phyloP scores from a whole-genome alignment of 1,140 invertebrate species.

The Meteorus sp. region DNA sequence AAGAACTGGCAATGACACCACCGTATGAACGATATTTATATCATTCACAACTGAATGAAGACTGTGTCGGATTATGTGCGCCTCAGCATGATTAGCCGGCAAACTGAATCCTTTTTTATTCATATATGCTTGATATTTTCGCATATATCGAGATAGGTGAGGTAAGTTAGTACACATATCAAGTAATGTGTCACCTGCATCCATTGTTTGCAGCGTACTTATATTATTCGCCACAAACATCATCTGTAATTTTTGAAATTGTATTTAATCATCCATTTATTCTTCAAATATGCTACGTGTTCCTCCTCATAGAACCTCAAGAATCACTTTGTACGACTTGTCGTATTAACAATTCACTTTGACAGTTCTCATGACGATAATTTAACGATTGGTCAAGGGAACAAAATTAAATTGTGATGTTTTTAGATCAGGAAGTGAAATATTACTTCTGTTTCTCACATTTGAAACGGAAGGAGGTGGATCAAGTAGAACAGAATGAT shows the following conservation, averaged over 20 bases:
- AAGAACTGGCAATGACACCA: slow-evolving; percentile 80
- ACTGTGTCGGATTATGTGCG: slow-evolving; percentile 72
- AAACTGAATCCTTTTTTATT: slow-evolving; percentile 68
- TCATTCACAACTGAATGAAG: slow-evolving; percentile 79
- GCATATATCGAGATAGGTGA: slow-evolving; percentile 74
- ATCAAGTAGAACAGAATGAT: too few species aligned
- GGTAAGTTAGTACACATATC: slow-evolving; percentile 77
- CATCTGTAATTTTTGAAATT: slow-evolving; percentile 43
- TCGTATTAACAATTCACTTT: too few species aligned
- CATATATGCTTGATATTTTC: slow-evolving; percentile 70
- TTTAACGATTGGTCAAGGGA: too few species aligned
- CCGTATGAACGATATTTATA: slow-evolving; percentile 78
- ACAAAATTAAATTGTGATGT: too few species aligned
- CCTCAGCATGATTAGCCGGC: slow-evolving; percentile 73
- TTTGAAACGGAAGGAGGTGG: too few species aligned
- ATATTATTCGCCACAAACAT: slow-evolving; percentile 60
- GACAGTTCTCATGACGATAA: too few species aligned
- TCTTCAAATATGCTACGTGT: too few species aligned
- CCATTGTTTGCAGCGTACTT: slow-evolving; percentile 67
- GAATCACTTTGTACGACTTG: too few species aligned
- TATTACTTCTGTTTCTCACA: too few species aligned
- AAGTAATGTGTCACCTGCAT: slow-evolving; percentile 78
- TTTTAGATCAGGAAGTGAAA: too few species aligned
- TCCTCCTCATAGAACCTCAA: too few species aligned
- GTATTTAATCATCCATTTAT: slow-evolving; percentile 12